These are phyloP conservation scores for Semaprochilodus insignis DNA, from an alignment of 2,797 vertebrate genomes.

Conservation along the genomic window DNA sequence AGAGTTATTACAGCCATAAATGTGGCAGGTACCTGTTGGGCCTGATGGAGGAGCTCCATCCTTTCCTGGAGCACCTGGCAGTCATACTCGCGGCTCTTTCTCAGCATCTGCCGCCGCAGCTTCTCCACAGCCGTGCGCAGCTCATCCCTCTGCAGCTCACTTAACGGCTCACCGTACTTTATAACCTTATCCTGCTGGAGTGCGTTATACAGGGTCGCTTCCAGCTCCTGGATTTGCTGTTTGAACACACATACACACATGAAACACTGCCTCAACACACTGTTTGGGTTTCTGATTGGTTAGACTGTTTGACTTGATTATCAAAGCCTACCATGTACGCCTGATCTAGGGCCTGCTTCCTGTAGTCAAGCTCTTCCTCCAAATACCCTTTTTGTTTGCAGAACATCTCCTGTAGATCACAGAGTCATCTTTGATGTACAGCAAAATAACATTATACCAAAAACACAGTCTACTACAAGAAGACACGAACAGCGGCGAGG, in stretches of 20 bases:
- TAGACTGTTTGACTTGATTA: background rate
- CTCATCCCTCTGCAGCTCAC: slow-evolving; percentile 94
- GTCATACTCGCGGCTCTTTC: slow-evolving; percentile 97
- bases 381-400: slow-evolving; percentile 99
- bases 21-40: slow-evolving; percentile 86
- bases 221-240: slow-evolving; percentile 99
- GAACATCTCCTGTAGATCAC: slow-evolving; percentile 89
- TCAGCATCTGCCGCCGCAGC: slow-evolving; percentile 95
- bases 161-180: slow-evolving; percentile 92
- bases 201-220: slow-evolving; percentile 97
- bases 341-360: slow-evolving; percentile 97
- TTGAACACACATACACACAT: slow-evolving; percentile 43
- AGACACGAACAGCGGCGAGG: too few relatives aligned
- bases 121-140: slow-evolving; percentile 94
- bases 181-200: slow-evolving; percentile 98
- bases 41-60: slow-evolving; percentile 96
- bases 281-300: too few relatives aligned
- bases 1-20: too few relatives aligned
- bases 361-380: slow-evolving; percentile 97
- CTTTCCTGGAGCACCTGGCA: slow-evolving; percentile 97
- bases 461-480: too few relatives aligned
- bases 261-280: background rate
- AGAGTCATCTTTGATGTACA: background rate
- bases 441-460: background rate
- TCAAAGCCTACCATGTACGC: slow-evolving; percentile 89